Evolutionary conservation across 2,888 invertebrate species (phyloP).

Genomic region (Tridacna gigas): DNA sequence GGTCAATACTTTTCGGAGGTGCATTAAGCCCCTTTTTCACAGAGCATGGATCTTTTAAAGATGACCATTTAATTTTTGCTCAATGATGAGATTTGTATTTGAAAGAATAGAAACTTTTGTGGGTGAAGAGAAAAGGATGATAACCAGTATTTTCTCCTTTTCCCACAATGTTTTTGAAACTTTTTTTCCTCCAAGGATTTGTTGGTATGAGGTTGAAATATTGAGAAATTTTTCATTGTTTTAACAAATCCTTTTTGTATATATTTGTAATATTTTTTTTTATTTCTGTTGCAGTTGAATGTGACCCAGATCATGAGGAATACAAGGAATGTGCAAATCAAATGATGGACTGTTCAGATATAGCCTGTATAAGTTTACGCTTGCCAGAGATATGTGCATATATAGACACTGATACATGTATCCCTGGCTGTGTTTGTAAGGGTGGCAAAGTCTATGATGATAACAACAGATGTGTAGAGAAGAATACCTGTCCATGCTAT

Average conservation of each 20-base stretch:
- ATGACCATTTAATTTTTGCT: no score
- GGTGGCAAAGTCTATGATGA: constrained; percentile 1
- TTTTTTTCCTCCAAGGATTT: no score
- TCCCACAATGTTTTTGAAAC: neutral
- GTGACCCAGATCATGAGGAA: neutral
- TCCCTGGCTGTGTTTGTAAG: constrained; percentile 9
- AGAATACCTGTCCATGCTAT: constrained; percentile 3
- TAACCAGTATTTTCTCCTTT: neutral
- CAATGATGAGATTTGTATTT: no score
- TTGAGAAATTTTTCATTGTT: neutral
- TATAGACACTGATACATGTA: neutral
- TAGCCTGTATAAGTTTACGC: neutral
- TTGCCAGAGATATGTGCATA: neutral
- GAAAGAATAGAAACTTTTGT: neutral
- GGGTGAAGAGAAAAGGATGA: neutral
- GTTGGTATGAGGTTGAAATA: no score
- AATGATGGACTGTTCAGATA: constrained; percentile 9
- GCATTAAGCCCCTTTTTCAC: no score
- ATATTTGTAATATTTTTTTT: neutral
- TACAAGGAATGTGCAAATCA: neutral
- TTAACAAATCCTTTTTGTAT: neutral
- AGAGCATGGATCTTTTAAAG: no score
- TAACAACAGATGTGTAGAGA: neutral
- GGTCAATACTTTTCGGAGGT: no score
- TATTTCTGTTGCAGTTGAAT: neutral